Base-by-base conservation (phyloP, 2,888 invertebrate species). In the Sepioteuthis lessoniana region DNA sequence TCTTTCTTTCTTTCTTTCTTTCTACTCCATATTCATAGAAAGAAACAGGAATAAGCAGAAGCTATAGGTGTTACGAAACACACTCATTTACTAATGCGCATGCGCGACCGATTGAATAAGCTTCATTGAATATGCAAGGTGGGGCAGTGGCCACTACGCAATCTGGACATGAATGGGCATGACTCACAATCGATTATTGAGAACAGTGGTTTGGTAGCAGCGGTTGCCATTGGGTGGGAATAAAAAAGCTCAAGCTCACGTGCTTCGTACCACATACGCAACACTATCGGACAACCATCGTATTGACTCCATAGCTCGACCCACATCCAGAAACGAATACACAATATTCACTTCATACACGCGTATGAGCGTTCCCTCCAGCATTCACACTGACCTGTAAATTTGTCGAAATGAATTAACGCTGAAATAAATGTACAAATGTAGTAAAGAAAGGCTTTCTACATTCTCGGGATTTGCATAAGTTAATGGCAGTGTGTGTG, bases 91-190 rank as follows among this genome's bases (percentile, higher is more conserved):
- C 76, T n/a, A 35, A 13, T 76, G 76, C 76, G 76, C 76, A n/a
- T n/a, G 76, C n/a, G 76, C n/a, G n/a, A 76, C n/a, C n/a, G 76
- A 76, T 76, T 76, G 76, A 76, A n/a, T 76, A 76, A 76, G 76
- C n/a, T 76, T 76, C 76, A 76, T 35, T 76, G 76, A 76, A 76
- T 35, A 13, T 76, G 76, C n/a, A n/a, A 35, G n/a, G 76, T 76
- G 76, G n/a, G n/a, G 19, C n/a, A 76, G 76, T 19, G 76, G n/a
- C 76, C 76, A 76, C n/a, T 76, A 76, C 76, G 76, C n/a, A 76
- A 76, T 76, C n/a, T 76, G 16, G n/a, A n/a, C 76, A 76, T 76
- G 76, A 76, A 76, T 76, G 76, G n/a, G n/a, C n/a, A 76, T 76
- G 76, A 76, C 76, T 76, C 76, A 76, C n/a, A 76, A 76, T 76